These are phyloP conservation scores for Uloborus diversus DNA, from an alignment of 1,140 invertebrate species.

Conservation along the genomic window DNA sequence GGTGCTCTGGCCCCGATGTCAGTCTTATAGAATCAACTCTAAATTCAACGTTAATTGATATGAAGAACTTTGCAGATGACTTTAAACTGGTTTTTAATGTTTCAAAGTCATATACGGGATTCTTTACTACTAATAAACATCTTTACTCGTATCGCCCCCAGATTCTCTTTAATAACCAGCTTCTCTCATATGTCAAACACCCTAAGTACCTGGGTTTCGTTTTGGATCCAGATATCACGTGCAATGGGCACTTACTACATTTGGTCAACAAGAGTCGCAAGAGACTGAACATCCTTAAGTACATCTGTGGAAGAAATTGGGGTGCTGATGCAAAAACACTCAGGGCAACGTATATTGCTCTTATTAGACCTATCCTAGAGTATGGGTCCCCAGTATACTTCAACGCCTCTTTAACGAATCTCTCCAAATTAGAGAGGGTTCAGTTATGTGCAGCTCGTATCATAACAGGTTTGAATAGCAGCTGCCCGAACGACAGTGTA, in stretches of 20 bases:
- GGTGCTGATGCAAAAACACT: neutral
- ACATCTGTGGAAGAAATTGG: neutral
- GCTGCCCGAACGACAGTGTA: too few relatives aligned
- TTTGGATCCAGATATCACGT: too few relatives aligned
- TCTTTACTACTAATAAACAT: constrained; percentile 10
- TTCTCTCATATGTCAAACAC: too few relatives aligned
- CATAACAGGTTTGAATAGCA: too few relatives aligned
- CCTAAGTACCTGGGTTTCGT: too few relatives aligned
- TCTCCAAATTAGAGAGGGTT: too few relatives aligned
- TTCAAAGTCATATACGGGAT: neutral
- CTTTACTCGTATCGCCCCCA: neutral
- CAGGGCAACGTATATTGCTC: neutral
- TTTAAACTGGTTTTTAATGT: constrained; percentile 1
- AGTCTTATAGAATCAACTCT: constrained; percentile 1
- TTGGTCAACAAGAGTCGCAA: too few relatives aligned
- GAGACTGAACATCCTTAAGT: neutral
- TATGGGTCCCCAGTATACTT: neutral
- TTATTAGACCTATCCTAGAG: neutral
- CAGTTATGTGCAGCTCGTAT: too few relatives aligned
- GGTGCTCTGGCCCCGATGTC: constrained; percentile 12
- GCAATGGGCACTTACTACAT: too few relatives aligned
- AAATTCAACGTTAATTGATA: neutral
- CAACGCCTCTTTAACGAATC: too few relatives aligned
- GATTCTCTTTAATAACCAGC: too few relatives aligned
- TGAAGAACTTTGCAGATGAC: constrained; percentile 2